phyloP scores from a whole-genome alignment of 2,113 vertebrate genomes.

The Hippocampus zosterae region DNA sequence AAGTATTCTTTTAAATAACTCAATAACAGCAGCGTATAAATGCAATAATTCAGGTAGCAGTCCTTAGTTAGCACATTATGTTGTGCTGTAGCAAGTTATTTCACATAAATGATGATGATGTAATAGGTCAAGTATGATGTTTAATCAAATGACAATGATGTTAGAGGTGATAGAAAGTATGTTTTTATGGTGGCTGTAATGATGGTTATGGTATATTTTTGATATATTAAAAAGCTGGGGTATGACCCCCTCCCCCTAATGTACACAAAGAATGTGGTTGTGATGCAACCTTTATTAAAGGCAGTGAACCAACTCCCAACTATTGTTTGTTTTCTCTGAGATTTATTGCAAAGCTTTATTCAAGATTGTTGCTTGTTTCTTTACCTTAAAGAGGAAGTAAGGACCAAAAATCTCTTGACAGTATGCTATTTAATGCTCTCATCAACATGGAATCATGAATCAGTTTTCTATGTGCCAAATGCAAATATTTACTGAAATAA shows the following conservation, averaged over 20 bases:
- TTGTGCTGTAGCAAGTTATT: slow-evolving; percentile 66
- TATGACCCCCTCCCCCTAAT: slow-evolving; percentile 42
- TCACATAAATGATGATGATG: slow-evolving; percentile 40
- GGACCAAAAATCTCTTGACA: too few species aligned
- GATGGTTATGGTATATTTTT: slow-evolving; percentile 58
- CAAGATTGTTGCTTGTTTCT: neutral
- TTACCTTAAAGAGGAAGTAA: too few species aligned
- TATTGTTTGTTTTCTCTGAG: slow-evolving; percentile 13
- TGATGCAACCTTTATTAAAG: slow-evolving; percentile 66
- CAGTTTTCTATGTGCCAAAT: too few species aligned
- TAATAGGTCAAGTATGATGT: slow-evolving; percentile 43
- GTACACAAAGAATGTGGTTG: slow-evolving; percentile 49
- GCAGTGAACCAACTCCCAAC: slow-evolving; percentile 53
- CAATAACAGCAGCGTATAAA: slow-evolving; percentile 76
- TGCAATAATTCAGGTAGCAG: slow-evolving; percentile 79
- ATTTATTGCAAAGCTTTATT: neutral
- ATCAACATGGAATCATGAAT: too few species aligned
- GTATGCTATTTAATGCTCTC: too few species aligned
- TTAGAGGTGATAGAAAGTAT: slow-evolving; percentile 37
- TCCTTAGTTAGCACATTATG: slow-evolving; percentile 69
- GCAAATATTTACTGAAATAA: too few species aligned
- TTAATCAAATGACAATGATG: slow-evolving; percentile 29
- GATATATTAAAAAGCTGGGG: slow-evolving; percentile 53
- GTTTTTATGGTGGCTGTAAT: slow-evolving; percentile 42
- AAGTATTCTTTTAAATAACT: slow-evolving; percentile 65